phyloP scores from a whole-genome alignment of 1,140 invertebrate genomes.

The Trialeurodes vaporariorum region DNA sequence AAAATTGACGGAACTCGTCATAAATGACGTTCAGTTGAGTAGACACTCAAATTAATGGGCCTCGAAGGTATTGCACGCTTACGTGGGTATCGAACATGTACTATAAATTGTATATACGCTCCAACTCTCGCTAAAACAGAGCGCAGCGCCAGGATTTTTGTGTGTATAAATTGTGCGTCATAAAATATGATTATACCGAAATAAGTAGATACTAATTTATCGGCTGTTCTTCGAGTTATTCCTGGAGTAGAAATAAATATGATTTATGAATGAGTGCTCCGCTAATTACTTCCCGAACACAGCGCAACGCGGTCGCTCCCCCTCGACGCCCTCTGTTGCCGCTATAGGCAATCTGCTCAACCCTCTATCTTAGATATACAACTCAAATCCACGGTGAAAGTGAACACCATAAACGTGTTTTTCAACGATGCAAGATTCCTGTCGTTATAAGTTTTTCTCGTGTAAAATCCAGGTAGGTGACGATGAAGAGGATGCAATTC shows the following conservation, averaged over 20 bases:
- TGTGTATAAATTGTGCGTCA: too few relatives aligned
- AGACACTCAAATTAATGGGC: background rate
- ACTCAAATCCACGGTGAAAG: too few relatives aligned
- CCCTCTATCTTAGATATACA: too few relatives aligned
- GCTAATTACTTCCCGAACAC: background rate
- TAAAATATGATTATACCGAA: background rate
- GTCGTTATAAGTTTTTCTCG: too few relatives aligned
- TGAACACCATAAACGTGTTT: too few relatives aligned
- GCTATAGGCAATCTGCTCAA: too few relatives aligned
- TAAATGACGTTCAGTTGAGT: background rate
- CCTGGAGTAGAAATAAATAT: background rate
- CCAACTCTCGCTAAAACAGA: background rate
- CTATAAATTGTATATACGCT: too few relatives aligned
- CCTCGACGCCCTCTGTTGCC: too few relatives aligned
- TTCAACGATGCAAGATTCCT: too few relatives aligned
- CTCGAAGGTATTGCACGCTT: background rate
- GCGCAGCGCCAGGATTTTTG: background rate
- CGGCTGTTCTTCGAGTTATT: background rate
- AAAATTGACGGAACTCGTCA: background rate
- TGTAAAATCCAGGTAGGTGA: too few relatives aligned
- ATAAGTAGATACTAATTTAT: constrained; percentile 1
- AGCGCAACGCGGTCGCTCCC: too few relatives aligned
- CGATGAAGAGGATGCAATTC: too few relatives aligned
- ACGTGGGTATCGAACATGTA: background rate
- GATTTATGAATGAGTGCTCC: background rate